Evolutionary conservation across 1,140 invertebrate genomes (phyloP).

Genomic region (Pseudomyrmex dendroicus): DNA sequence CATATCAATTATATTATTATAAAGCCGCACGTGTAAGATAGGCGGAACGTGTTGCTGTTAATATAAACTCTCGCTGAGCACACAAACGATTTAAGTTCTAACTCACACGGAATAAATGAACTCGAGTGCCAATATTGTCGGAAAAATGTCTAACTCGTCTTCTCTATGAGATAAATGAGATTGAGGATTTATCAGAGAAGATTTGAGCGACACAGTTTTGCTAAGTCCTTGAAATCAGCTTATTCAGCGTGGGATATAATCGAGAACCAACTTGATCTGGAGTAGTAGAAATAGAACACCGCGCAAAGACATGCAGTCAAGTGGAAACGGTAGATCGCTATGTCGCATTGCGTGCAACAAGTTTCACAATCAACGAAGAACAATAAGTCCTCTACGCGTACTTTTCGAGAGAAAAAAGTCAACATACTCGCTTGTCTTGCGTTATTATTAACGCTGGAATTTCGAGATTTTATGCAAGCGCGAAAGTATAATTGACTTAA

Average conservation of each 20-base stretch:
- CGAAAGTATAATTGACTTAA: slow-evolving; percentile 32
- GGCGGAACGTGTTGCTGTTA: too few species aligned
- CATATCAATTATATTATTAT: too few species aligned
- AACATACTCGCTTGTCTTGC: neutral
- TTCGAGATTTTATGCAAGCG: neutral
- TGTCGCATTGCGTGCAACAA: slow-evolving; percentile 53
- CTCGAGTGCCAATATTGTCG: neutral
- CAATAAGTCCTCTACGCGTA: slow-evolving; percentile 8
- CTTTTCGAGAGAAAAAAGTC: neutral
- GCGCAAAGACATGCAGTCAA: neutral
- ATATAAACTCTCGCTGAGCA: too few species aligned
- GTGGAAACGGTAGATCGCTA: slow-evolving; percentile 14
- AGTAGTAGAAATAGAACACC: slow-evolving; percentile 14
- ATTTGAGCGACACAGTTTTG: neutral
- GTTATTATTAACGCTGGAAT: neutral
- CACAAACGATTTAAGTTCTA: too few species aligned
- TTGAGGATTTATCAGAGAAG: slow-evolving; percentile 2
- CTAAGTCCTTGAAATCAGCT: slow-evolving; percentile 42
- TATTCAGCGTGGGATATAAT: slow-evolving; percentile 14
- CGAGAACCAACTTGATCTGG: neutral
- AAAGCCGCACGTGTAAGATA: too few species aligned
- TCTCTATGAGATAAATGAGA: neutral
- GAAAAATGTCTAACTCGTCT: neutral
- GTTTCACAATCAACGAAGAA: slow-evolving; percentile 5
- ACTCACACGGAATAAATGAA: neutral